Percentiles rank a stretch among this genome's conserved stretches.
phyloP scores from a whole-genome alignment of 2,113 vertebrate species.

The Carassius gibelio region DNA sequence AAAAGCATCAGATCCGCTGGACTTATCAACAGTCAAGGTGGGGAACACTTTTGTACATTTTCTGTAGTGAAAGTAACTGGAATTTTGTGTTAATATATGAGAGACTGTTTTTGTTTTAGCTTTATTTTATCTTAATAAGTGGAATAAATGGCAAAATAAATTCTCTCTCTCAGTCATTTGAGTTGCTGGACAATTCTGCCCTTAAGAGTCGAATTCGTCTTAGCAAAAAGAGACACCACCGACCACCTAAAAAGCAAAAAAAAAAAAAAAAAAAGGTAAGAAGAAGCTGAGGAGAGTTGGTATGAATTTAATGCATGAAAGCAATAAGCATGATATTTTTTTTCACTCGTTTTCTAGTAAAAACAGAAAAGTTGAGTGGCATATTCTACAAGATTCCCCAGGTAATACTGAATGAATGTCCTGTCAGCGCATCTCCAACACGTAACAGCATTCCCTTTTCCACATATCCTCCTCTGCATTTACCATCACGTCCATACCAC shows the following conservation, averaged over 20 bases:
- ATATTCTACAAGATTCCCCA: conserved; percentile 23
- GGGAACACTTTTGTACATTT: background rate
- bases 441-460: background rate
- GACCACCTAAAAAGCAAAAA: conserved; percentile 33
- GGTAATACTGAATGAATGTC: background rate
- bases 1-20: background rate
- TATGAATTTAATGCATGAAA: background rate
- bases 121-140: background rate
- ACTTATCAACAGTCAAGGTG: conserved; percentile 54
- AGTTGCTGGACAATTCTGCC: conserved; percentile 53
- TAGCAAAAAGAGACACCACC: conserved; percentile 51
- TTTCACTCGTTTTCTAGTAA: background rate
- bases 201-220: conserved; percentile 47
- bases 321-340: background rate
- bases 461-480: background rate
- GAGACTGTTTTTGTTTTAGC: background rate
- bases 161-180: conserved; percentile 29
- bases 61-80: background rate
- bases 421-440: background rate
- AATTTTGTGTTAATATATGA: background rate
- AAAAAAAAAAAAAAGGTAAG: conserved; percentile 20
- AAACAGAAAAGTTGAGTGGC: background rate
- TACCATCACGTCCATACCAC: background rate
- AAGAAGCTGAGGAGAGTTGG: no score
- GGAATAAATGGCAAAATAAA: conserved; percentile 1